Conservation (phyloP, 2,113 vertebrate genomes). For the Anoplopoma fimbria region DNA sequence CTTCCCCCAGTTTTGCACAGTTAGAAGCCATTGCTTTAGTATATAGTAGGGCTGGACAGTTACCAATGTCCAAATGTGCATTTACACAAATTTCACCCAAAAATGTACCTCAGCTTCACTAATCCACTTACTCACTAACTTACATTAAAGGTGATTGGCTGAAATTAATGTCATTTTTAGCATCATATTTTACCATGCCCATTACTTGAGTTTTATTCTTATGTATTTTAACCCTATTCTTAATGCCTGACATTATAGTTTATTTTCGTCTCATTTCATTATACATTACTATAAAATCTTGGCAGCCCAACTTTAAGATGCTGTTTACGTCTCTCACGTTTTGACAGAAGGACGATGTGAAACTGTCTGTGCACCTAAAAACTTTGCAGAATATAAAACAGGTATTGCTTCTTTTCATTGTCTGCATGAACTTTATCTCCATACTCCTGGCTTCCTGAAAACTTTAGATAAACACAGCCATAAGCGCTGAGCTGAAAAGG, state of each 20-base stretch:
- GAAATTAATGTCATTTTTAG: neutral
- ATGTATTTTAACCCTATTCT: neutral
- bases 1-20: neutral
- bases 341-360: neutral
- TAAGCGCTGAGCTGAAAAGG: constrained; percentile 41
- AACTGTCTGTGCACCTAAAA: neutral
- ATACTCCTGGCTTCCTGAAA: constrained; percentile 14
- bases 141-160: neutral
- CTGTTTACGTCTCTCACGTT: neutral
- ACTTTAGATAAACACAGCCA: constrained; percentile 29
- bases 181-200: neutral
- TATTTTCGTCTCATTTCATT: constrained; percentile 2
- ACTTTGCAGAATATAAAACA: constrained; percentile 23
- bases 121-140: neutral
- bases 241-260: neutral
- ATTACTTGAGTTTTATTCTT: neutral
- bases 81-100: neutral
- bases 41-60: neutral
- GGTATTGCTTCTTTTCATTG: constrained; percentile 9
- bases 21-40: neutral
- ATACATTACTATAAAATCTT: constrained; percentile 4
- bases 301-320: neutral
- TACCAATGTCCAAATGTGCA: neutral
- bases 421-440: constrained; percentile 28
- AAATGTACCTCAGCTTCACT: neutral